Base-by-base conservation (phyloP, 2,113 vertebrate genomes). In the Clupea harengus region DNA sequence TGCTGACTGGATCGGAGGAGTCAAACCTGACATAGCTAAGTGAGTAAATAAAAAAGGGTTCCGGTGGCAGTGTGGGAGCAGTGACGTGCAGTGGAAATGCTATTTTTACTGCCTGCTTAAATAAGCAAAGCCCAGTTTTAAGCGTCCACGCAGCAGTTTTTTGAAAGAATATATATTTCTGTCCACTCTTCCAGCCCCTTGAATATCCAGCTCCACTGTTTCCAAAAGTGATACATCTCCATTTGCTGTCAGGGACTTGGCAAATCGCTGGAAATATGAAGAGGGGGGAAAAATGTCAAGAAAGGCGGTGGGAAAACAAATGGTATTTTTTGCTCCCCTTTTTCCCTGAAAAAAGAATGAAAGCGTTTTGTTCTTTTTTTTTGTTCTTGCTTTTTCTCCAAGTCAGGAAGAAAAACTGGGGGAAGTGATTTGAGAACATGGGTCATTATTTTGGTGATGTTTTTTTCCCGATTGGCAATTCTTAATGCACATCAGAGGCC, bases 361-460 rank as follows among this genome's bases (percentile, higher is more conserved):
- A 78, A 78, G 72, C 6, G 25, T 39, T 78, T 78, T 72, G 6
- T 72, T 78, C 9, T 17, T 17, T 15, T 39, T 78, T 78, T 13
- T 17, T 4, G 2, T 13, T 90, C 91, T 90, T 86, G 89, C 90
- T 92, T 32, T 78, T 78, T 32, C 11, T 15, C 64, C 64, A 25
- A 72, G 9, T 72, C n/a, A 28, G 88, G 87, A 91, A 46, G n/a
- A 64, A 45, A 45, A 22, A 13, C 39, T 22, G 91, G 72, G 72
- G 13, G 28, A 78, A 78, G 72, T 78, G 13, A 17, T 78, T 78
- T 78, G 72, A 28, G 64, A 67, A n/a, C 17, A 11, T 13, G 4
- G 32, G 25, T 92, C 90, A 93, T 94, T 93, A 91, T 94, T 93
- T 92, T 90, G 39, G 82, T 89, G 91, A 89, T 84, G 88, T 89